Evolutionary conservation across 2,797 vertebrate species (phyloP), one percentile per base, ranked within the genome.

Genomic region (Dromococcyx pavoninus): DNA sequence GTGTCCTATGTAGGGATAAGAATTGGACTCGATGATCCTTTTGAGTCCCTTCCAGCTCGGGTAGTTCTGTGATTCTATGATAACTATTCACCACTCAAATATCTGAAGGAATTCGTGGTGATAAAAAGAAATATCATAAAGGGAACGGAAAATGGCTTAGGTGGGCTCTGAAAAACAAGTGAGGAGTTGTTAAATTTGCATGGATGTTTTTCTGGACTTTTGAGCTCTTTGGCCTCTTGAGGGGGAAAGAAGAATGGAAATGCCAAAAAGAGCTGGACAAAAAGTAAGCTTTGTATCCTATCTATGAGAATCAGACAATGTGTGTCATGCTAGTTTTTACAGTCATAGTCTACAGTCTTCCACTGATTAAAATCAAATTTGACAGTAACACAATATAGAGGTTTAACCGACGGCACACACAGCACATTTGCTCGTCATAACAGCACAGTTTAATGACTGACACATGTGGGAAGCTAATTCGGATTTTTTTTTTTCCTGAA

Each of bases 271-370:
- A 92, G 58, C 32, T 93, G 95, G 94, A 96, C 91, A 93, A 96
- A 97, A 91, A 80, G 88, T 95, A 90, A 95, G 95, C 95, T 95
- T 96, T 97, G 95, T 95, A 82, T 93, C 83, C 95, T 97, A 93
- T 97, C 96, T 96, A 54, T 97, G 97, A 97, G 96, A 97, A 97
- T 97, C 97, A 97, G 95, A 97, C 70, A 70, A 87, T 96, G 95
- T 96, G 92, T 97, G 96, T 97, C 95, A 95, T 85, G 89, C 86
- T 92, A 97, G 97, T 97, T 98, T 97, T 96, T 97, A 97, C 93
- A 97, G 97, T 97, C 95, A 93, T 66, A 97, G 96, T 97, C 97
- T 97, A 95, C 93, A 97, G 95, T 93, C 96, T 88, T 82, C 73
- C 88, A 94, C 72, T 96, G 97, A 98, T 92, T 91, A 85, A 72